A percentile compares a stretch with the other conserved stretches of the same genome.
These are phyloP conservation scores for Xerus inauris DNA, from an alignment of 2,113 vertebrate genomes.

Conservation along the genomic window DNA sequence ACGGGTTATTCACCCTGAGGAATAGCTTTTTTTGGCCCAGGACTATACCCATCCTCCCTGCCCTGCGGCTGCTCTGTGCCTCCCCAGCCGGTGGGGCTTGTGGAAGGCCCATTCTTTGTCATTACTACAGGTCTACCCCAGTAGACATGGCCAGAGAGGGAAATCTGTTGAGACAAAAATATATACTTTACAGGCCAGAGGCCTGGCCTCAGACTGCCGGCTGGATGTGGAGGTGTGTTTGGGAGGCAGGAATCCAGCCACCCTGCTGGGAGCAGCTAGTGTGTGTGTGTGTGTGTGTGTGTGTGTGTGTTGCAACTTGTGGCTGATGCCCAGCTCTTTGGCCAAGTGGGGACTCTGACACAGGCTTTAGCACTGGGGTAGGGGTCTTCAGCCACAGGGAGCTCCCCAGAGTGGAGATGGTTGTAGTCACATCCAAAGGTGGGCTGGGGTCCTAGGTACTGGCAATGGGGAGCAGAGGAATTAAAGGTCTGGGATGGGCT, in stretches of 20 bases:
- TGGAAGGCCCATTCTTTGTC: neutral
- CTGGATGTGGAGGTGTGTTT: neutral
- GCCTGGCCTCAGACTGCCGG: neutral
- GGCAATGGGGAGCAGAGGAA: neutral
- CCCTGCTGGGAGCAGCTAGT: neutral
- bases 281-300: neutral
- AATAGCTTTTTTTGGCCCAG: neutral
- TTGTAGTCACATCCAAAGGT: neutral
- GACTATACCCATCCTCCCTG: neutral
- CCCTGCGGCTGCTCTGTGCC: neutral
- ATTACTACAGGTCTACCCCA: neutral
- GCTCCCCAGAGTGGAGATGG: neutral
- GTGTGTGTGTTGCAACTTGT: neutral
- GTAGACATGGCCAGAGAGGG: slow-evolving; percentile 32
- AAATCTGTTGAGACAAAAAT: slow-evolving; percentile 36
- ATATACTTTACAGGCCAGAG: slow-evolving; percentile 38
- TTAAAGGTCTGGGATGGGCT: neutral
- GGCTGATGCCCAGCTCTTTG: neutral
- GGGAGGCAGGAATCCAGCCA: neutral
- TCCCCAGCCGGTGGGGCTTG: neutral
- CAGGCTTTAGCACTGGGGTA: neutral
- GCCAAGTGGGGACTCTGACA: neutral
- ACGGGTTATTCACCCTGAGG: neutral
- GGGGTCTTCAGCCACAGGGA: neutral
- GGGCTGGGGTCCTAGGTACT: neutral